phyloP scores from a whole-genome alignment of 2,113 vertebrate genomes.

The Podarcis cretensis region DNA sequence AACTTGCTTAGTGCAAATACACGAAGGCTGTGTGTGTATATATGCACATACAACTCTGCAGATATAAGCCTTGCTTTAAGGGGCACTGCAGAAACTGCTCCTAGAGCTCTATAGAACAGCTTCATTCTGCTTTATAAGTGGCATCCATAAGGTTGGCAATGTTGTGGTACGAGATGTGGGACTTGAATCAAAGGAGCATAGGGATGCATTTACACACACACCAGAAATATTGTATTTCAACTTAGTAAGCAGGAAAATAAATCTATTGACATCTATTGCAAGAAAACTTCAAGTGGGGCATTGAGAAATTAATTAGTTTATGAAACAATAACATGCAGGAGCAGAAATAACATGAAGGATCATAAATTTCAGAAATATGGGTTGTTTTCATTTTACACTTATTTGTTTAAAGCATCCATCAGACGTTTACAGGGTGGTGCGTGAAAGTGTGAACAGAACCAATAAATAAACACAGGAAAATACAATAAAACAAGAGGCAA shows the following conservation, averaged over 20 bases:
- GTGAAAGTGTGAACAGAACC: not conserved
- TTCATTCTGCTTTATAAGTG: not conserved
- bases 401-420: not conserved
- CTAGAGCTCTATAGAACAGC: not conserved
- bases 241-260: not conserved
- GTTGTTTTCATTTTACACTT: not conserved
- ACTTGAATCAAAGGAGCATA: not conserved
- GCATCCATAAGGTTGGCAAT: not conserved
- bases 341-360: too few species aligned
- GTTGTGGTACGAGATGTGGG: not conserved
- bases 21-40: not conserved
- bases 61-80: not conserved
- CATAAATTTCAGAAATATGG: constrained; percentile 2
- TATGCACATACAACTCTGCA: not conserved
- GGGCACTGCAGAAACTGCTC: not conserved
- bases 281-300: constrained; percentile 35
- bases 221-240: not conserved
- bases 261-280: constrained; percentile 43
- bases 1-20: not conserved
- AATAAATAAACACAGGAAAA: constrained; percentile 1
- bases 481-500: not conserved
- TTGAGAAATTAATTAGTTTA: constrained; percentile 35
- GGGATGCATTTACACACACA: constrained; percentile 2
- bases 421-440: not conserved
- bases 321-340: constrained; percentile 16